These are phyloP conservation scores for Dendrolimus houi DNA, from an alignment of 2,888 invertebrate species.

Conservation along the genomic window DNA sequence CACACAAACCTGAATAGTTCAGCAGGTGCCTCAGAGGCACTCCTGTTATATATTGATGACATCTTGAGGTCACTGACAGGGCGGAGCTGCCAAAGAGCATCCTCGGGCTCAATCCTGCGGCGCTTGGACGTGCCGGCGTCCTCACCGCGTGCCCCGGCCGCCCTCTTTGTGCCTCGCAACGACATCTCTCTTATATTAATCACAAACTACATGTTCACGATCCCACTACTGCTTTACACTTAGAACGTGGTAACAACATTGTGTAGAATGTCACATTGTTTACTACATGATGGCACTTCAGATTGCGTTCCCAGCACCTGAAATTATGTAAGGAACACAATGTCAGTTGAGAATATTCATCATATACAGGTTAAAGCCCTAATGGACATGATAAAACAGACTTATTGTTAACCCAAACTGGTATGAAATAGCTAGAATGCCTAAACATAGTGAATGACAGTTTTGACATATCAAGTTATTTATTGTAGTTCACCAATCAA, in stretches of 20 bases:
- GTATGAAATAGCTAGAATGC: too few species aligned
- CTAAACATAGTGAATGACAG: constrained; percentile 4
- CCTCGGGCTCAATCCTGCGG: constrained; percentile 62
- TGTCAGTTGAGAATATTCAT: background rate
- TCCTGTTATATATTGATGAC: constrained; percentile 91
- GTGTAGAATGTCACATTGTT: constrained; percentile 69
- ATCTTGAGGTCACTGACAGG: constrained; percentile 91
- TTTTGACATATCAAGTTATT: constrained; percentile 15
- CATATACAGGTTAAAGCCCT: too few species aligned
- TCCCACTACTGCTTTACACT: constrained; percentile 62
- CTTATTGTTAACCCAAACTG: too few species aligned
- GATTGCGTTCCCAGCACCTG: constrained; percentile 52
- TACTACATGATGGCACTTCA: constrained; percentile 65
- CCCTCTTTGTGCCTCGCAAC: constrained; percentile 69
- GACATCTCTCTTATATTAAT: constrained; percentile 53
- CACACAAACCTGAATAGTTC: constrained; percentile 83
- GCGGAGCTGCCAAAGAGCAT: constrained; percentile 85
- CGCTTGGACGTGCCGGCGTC: constrained; percentile 63
- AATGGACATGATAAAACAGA: too few species aligned
- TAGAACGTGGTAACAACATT: constrained; percentile 67
- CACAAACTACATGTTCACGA: constrained; percentile 72
- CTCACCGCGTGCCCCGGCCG: constrained; percentile 56
- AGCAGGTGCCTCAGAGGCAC: constrained; percentile 88
- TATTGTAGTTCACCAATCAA: constrained; percentile 15
- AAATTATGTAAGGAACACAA: constrained; percentile 16